A percentile compares a stretch with the other conserved stretches of the same genome.
Evolutionary conservation across 2,888 invertebrate genomes (phyloP).

Genomic region (Odontocolon sp.): DNA sequence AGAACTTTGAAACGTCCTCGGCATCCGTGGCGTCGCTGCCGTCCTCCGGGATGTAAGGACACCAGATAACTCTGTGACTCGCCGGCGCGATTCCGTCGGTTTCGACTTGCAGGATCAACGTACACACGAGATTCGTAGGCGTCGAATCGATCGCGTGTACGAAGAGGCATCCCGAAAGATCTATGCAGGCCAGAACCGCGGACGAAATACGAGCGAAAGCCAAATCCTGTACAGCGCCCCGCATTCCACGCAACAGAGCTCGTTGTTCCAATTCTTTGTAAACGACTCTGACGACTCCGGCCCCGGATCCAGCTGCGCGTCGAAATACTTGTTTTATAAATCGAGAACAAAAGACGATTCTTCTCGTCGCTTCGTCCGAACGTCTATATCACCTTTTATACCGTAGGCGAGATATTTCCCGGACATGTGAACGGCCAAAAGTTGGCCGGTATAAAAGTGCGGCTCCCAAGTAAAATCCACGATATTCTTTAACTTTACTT

Average conservation of each 20-base stretch:
- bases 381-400: conserved; percentile 88
- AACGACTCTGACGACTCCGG: conserved; percentile 92
- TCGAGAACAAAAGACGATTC: neutral
- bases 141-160: conserved; percentile 88
- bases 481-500: conserved; percentile 93
- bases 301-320: conserved; percentile 75
- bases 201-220: conserved; percentile 93
- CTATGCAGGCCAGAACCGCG: conserved; percentile 92
- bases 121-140: conserved; percentile 81
- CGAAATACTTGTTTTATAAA: neutral
- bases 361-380: neutral
- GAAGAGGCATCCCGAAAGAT: conserved; percentile 91
- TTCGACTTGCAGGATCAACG: conserved; percentile 84
- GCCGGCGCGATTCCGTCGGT: conserved; percentile 80
- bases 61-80: conserved; percentile 93
- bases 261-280: conserved; percentile 89
- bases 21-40: conserved; percentile 80
- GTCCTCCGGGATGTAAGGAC: conserved; percentile 92
- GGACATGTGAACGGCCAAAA: conserved; percentile 93
- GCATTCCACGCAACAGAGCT: conserved; percentile 92
- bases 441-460: conserved; percentile 92
- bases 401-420: conserved; percentile 95
- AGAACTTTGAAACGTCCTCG: conserved; percentile 88
- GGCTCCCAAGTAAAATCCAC: conserved; percentile 97
- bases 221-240: conserved; percentile 94